Evolutionary conservation across 2,797 vertebrate species (phyloP).

Genomic region (Hydrophis major): DNA sequence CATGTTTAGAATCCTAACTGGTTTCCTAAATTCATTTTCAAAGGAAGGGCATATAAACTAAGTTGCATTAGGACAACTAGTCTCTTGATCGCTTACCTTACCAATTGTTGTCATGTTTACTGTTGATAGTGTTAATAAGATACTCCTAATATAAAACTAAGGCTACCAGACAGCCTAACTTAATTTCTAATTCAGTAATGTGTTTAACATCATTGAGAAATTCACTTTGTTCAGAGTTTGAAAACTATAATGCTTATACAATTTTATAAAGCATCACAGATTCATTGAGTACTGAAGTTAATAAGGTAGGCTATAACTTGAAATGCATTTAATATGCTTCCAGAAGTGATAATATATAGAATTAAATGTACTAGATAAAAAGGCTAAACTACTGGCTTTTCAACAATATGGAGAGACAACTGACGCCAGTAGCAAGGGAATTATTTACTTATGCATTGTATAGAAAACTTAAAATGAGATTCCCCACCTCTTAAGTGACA

Average conservation of each 20-base stretch:
- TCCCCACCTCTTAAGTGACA: not conserved
- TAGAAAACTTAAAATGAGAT: not conserved
- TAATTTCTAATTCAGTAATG: not conserved
- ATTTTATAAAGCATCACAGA: not conserved
- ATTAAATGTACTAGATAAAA: not conserved
- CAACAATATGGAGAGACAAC: not conserved
- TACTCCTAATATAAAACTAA: not conserved
- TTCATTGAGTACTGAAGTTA: not conserved
- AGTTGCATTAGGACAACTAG: not conserved
- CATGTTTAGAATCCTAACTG: not conserved
- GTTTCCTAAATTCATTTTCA: not conserved
- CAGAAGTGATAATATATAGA: not conserved
- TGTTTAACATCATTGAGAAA: not conserved
- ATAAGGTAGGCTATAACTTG: not conserved
- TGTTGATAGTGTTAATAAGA: not conserved
- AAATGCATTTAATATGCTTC: not conserved
- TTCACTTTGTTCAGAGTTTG: not conserved
- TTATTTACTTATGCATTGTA: slow-evolving; percentile 11
- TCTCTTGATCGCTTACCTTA: not conserved
- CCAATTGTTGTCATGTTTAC: not conserved
- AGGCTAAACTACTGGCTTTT: not conserved
- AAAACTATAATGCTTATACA: not conserved
- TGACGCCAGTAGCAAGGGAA: slow-evolving; percentile 12
- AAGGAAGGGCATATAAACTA: not conserved
- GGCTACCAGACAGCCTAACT: not conserved